Base-by-base conservation (phyloP, 64 coral and sea anemone genomes). In the Anthopleura sola region DNA sequence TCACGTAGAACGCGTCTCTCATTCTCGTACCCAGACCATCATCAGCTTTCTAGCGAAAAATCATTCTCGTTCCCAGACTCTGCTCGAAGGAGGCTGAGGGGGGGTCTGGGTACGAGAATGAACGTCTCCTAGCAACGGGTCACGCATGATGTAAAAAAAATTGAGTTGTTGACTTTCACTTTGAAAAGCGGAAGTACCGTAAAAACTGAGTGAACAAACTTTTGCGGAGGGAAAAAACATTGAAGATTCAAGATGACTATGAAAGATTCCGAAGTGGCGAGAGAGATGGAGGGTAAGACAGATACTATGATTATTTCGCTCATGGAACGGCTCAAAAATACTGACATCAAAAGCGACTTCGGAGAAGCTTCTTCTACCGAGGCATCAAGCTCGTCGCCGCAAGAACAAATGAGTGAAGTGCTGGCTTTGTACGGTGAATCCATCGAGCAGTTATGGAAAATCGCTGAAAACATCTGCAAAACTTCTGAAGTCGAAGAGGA, bases 361-460 rank as follows among this genome's bases (percentile, higher is more conserved):
- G 18, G 17, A 53, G 53, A 60, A 37, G 53, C n/a, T 24, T 23
- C 51, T 17, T 13, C 33, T 37, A 55, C 15, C 48, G 26, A 23
- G 44, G 23, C 18, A 5, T 33, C 49, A 29, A 83, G 23, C 16
- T 49, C 48, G n/a, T 83, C 81, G 11, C 48, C 28, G 19, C 16
- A 32, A 34, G 81, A 83, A 28, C 47, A 83, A 33, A 83, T 83
- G 81, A 49, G 56, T 32, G 32, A 34, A 49, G 26, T 32, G 24
- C 49, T 83, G 32, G 49, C 28, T 20, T 83, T 83, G 28, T 34
- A 83, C 15, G 21, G 10, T 0, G 49, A 83, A 0, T 14, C 23
- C 12, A 83, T 83, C 34, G 81, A 83, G 3, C 81, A 83, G 81
- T 12, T 83, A 18, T 83, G 81, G 81, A 83, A 83, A 83, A 83